Base-by-base conservation (phyloP, 2,797 vertebrate genomes). In the Moxostoma hubbsi region DNA sequence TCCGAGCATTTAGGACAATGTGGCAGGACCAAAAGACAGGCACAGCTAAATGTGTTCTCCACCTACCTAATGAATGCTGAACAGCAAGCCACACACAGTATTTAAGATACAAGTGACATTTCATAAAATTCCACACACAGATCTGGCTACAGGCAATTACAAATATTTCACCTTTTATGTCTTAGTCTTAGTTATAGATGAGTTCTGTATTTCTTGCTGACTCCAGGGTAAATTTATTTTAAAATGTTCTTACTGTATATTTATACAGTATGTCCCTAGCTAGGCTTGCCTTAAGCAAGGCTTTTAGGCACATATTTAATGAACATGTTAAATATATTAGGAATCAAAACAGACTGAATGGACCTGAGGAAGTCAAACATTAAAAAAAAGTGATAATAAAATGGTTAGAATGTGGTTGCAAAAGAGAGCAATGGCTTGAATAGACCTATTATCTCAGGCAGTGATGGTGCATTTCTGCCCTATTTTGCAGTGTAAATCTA, bases 241-340 rank as follows among this genome's bases (percentile, higher is more conserved):
- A 51, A 54, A 70, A 54, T 64, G 16, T 43, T 50, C 36, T 58
- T 71, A 36, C 36, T 36, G 15, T 65, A 65, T 69, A 18, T 59
- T 69, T 45, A 10, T 45, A 64, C 54, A 49, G 65, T 47, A 59
- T 67, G 24, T 75, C 15, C 65, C 63, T 78, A 15, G n/a, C 6
- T 62, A 55, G 43, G 47, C 24, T 79, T n/a, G 77, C 77, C 72
- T 64, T 59, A 57, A 79, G 77, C 72, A 16, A 75, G 16, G 46
- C 81, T 79, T 75, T 57, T 8, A 82, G 66, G 24, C 3, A 51
- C 24, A 24, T 43, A 45, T 74, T 57, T 55, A 4, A 36, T 4
- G 36, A 36, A 36, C 16, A 4, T 62, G 2, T 66, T 57, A 15
- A 74, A 43, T 64, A 47, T 5, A 8, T 66, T 57, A 75, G 49